Evolutionary conservation across 2,113 vertebrate species (phyloP).

Genomic region (Symphodus melops): DNA sequence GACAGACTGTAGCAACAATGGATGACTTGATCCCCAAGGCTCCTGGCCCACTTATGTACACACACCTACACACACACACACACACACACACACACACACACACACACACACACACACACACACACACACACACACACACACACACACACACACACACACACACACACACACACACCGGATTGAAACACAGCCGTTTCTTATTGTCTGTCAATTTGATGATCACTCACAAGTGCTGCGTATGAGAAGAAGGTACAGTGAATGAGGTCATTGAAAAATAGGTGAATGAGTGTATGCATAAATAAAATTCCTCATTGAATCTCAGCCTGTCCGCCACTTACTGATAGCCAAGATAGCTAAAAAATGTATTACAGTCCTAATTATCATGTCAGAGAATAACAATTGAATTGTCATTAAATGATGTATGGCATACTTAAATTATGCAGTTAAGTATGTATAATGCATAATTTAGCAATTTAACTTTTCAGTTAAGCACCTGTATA

Average conservation of each 20-base stretch:
- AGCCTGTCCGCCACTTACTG: constrained; percentile 12
- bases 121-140: constrained; percentile 24
- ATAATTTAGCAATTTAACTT: constrained; percentile 69
- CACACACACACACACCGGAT: constrained; percentile 35
- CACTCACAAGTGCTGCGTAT: constrained; percentile 30
- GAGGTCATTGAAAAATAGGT: constrained; percentile 14
- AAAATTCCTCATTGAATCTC: constrained; percentile 12
- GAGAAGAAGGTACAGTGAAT: constrained; percentile 19
- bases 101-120: constrained; percentile 36
- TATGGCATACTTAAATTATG: constrained; percentile 70
- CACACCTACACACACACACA: constrained; percentile 31
- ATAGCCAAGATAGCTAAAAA: constrained; percentile 18
- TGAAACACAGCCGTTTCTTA: constrained; percentile 29
- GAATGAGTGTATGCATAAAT: constrained; percentile 8
- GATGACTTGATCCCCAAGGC: constrained; percentile 74
- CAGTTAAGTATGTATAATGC: constrained; percentile 65
- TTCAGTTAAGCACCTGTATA: constrained; percentile 61
- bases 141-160: constrained; percentile 24
- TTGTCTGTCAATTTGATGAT: constrained; percentile 59
- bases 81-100: constrained; percentile 31
- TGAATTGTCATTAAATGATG: constrained; percentile 65
- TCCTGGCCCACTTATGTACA: constrained; percentile 74
- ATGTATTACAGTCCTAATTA: constrained; percentile 52
- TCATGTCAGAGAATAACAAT: constrained; percentile 44
- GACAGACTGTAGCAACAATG: constrained; percentile 66